Base-by-base conservation (phyloP, 64 coral and sea anemone species). In the Montipora capricornis region DNA sequence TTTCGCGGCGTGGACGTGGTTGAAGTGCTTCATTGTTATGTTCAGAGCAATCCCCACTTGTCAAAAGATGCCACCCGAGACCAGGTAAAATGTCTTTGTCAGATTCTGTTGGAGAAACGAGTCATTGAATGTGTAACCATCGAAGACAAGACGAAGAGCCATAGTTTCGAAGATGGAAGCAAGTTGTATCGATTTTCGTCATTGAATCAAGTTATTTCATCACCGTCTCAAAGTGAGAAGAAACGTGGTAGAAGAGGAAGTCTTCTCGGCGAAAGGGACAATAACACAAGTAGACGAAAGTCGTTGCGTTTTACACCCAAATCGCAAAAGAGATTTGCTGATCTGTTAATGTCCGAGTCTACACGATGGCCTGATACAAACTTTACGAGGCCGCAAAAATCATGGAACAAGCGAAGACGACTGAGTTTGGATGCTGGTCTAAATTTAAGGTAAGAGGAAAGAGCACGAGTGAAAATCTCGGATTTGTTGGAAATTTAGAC, bases 1-100 rank as follows among this genome's bases (percentile, higher is more conserved):
- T 99, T 99, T 80, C 89, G 80, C 13, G 98, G 98, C 20, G 90
- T 88, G 13, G 98, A 99, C 61, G 69, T 96, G 12, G 62, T 99
- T 55, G 90, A 94, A 48, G 86, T 96, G 61, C 90, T 99, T 13
- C 87, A 96, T 44, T 69, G 88, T 53, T 96, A 94, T 62, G 77
- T 99, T 53, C 87, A 86, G 55, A 90, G 79, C 61, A 95, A 99
- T 87, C 95, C 98, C 20, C 89, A 94, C 29, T 90, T 99, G 9
- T 68, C 88, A 8, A 94, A 95, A 62, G 92, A 94, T 68, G 94
- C 92, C 0, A 96, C 95, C 20, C 92, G 94, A 67, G 52, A 52
- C 47, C 98, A 99, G 75, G 89, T 99, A 3, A 88, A 88, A 66
- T 94, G 89, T 62, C 80, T 99, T 49, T 96, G 95, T 79, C 98